Evolutionary conservation across 2,797 vertebrate species (phyloP).

Genomic region (Gallinago nigripennis): DNA sequence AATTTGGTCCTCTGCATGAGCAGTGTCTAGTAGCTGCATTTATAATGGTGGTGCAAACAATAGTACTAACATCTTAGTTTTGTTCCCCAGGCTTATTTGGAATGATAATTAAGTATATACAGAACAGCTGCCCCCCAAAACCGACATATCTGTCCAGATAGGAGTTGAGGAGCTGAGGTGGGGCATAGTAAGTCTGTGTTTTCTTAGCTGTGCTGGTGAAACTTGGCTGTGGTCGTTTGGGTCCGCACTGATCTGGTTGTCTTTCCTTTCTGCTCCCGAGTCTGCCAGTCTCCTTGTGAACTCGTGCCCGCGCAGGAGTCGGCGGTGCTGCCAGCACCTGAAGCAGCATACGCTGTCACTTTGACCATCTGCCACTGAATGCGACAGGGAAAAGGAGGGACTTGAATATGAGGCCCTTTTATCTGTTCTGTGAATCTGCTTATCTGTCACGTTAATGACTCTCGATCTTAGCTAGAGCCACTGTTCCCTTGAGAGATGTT

Average conservation of each 20-base stretch:
- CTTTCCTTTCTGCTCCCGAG: not conserved
- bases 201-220: not conserved
- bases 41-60: not conserved
- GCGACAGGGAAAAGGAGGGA: not conserved
- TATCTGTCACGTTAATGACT: constrained; percentile 4
- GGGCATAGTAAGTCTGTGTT: not conserved
- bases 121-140: not conserved
- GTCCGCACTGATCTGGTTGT: not conserved
- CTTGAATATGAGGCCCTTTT: not conserved
- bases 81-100: not conserved
- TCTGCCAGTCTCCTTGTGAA: accelerated
- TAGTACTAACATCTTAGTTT: not conserved
- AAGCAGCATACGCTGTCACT: constrained; percentile 36
- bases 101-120: not conserved
- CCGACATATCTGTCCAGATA: not conserved
- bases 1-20: not conserved
- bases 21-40: not conserved
- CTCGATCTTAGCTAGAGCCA: not conserved
- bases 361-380: constrained; percentile 14
- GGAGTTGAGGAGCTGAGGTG: not conserved
- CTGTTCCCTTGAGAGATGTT: not conserved
- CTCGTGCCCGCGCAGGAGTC: not conserved
- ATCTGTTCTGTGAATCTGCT: not conserved
- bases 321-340: constrained; percentile 4
- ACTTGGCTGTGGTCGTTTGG: not conserved